Conservation (phyloP, 1,140 invertebrate genomes). For the Zeugodacus cucurbitae region DNA sequence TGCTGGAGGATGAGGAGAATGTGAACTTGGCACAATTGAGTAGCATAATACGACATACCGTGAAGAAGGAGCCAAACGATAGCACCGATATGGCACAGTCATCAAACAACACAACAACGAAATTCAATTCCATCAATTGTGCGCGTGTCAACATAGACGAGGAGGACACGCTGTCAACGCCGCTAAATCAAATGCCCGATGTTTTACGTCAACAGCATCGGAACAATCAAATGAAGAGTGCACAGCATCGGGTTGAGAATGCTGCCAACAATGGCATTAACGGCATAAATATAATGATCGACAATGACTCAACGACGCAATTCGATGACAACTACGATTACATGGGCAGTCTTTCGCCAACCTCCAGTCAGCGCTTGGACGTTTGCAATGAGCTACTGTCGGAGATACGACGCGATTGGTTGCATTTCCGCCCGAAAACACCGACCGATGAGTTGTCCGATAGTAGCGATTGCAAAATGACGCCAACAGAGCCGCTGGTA, state of each 20-base stretch:
- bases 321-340: conserved; percentile 49
- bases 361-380: conserved; percentile 62
- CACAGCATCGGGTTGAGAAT: neutral
- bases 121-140: conserved; percentile 9
- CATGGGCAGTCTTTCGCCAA: conserved; percentile 58
- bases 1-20: conserved; percentile 60
- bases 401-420: conserved; percentile 67
- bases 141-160: neutral
- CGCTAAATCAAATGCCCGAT: conserved; percentile 58
- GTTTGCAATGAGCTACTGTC: conserved; percentile 63
- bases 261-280: neutral
- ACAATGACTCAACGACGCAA: conserved; percentile 7
- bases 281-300: conserved; percentile 38
- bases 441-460: conserved; percentile 63
- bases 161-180: conserved; percentile 44
- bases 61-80: conserved; percentile 41
- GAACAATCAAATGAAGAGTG: conserved; percentile 36
- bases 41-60: conserved; percentile 59
- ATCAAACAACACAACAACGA: neutral
- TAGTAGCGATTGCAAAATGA: conserved; percentile 47
- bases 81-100: neutral
- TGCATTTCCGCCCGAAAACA: conserved; percentile 82
- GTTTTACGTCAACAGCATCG: conserved; percentile 58
- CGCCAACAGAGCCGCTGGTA: conserved; percentile 61
- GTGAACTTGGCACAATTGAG: conserved; percentile 64